phyloP scores from a whole-genome alignment of 2,888 invertebrate species.

The Octonoba sinensis region DNA sequence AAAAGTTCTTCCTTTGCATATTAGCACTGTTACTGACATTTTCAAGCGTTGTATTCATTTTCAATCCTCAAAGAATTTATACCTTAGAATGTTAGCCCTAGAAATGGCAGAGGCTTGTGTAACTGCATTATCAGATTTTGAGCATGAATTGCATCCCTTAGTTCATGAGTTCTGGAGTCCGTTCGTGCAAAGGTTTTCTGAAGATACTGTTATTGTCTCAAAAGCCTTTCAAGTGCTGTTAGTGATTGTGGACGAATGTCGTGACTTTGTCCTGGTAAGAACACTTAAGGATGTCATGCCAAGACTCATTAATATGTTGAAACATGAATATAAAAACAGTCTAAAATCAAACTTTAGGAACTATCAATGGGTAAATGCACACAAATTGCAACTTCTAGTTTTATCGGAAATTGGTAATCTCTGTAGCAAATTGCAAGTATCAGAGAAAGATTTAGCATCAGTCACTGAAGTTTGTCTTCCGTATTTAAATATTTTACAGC shows the following conservation, averaged over 20 bases:
- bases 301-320: conserved; percentile 38
- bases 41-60: conserved; percentile 47
- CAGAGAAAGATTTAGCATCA: conserved; percentile 32
- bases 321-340: conserved; percentile 17
- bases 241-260: conserved; percentile 47
- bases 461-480: conserved; percentile 39
- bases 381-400: conserved; percentile 27
- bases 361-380: conserved; percentile 43
- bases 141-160: conserved; percentile 39
- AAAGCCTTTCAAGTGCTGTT: conserved; percentile 55
- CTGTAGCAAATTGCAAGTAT: conserved; percentile 23
- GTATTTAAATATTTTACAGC: conserved; percentile 36
- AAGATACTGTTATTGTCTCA: conserved; percentile 33
- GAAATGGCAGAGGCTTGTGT: conserved; percentile 42
- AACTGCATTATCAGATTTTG: conserved; percentile 32
- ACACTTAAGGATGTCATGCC: conserved; percentile 48
- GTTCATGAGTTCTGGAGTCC: conserved; percentile 60
- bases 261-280: conserved; percentile 52
- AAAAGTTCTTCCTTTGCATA: conserved; percentile 28
- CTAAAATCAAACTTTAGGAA: conserved; percentile 25
- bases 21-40: conserved; percentile 20
- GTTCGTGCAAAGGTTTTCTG: conserved; percentile 47
- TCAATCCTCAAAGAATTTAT: conserved; percentile 30
- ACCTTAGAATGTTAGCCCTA: conserved; percentile 19
- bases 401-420: conserved; percentile 44